Conservation (phyloP, 1,140 invertebrate genomes). For the Brachionus angularis region DNA sequence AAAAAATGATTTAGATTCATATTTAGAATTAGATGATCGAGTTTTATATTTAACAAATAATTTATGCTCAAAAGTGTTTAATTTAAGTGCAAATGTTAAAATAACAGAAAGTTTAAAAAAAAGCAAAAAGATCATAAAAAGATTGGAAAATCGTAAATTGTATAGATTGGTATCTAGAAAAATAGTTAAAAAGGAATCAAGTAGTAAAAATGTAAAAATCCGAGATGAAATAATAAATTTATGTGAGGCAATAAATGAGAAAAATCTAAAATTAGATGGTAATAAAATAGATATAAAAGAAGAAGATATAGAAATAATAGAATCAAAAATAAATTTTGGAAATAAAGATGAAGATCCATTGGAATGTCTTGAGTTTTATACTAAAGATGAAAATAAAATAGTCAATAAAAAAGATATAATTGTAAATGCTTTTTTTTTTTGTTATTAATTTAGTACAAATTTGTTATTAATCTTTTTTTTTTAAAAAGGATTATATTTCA, state of each 20-base stretch:
- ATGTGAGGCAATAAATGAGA: too few relatives aligned
- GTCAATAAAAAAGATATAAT: neutral
- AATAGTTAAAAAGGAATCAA: neutral
- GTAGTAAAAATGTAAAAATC: too few relatives aligned
- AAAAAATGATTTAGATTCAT: neutral
- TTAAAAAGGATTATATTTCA: neutral
- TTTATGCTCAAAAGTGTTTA: neutral
- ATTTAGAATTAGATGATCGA: constrained; percentile 24
- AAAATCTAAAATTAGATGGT: too few relatives aligned
- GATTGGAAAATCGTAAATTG: constrained; percentile 3
- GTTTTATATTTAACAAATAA: neutral
- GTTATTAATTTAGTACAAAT: too few relatives aligned
- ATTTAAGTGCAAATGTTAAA: neutral
- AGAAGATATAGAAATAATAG: neutral
- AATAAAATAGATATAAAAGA: neutral
- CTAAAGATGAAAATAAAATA: neutral
- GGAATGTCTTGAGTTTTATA: constrained; percentile 10
- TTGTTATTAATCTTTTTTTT: neutral
- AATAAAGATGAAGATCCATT: neutral
- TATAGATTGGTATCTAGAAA: neutral
- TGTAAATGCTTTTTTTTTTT: neutral
- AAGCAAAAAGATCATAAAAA: neutral
- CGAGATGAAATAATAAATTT: too few relatives aligned
- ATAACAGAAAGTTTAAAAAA: neutral
- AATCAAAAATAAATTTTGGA: constrained; percentile 6